A percentile compares a stretch with the other conserved stretches of the same genome.
These are phyloP conservation scores for Chrysaora quinquecirrha DNA, from an alignment of 30 jellyfish, hydroid and myxozoan species.

Conservation along the genomic window DNA sequence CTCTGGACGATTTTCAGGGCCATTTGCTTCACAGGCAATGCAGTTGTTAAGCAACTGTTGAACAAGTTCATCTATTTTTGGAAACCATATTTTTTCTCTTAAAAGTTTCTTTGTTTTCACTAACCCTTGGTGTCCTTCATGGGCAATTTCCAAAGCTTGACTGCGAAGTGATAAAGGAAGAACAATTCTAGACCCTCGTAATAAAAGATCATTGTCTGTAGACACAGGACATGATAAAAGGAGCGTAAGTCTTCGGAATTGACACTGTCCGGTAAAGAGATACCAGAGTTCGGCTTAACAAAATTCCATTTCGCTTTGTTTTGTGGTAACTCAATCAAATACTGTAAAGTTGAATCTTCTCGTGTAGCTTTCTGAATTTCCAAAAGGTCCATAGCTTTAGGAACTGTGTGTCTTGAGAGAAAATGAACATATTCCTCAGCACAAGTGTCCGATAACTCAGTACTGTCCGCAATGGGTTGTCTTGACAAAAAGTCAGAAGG, in stretches of 20 bases:
- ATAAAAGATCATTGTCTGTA: slow-evolving; percentile 36
- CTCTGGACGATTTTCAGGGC: slow-evolving; percentile 24
- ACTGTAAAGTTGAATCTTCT: slow-evolving; percentile 26
- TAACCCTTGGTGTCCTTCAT: slow-evolving; percentile 66
- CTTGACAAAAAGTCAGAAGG: not conserved
- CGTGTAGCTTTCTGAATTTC: slow-evolving; percentile 34
- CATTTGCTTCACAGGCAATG: slow-evolving; percentile 69
- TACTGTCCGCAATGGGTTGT: slow-evolving; percentile 11
- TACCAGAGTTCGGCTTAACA: not conserved
- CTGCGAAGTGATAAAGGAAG: slow-evolving; percentile 32
- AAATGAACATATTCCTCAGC: slow-evolving; percentile 42
- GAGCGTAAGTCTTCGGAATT: not conserved
- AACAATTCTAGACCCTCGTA: slow-evolving; percentile 55
- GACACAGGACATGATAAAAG: not conserved
- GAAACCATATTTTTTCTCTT: slow-evolving; percentile 63
- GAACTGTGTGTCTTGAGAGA: slow-evolving; percentile 15
- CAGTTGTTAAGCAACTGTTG: slow-evolving; percentile 25
- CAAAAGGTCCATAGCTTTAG: slow-evolving; percentile 38
- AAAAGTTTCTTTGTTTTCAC: slow-evolving; percentile 49
- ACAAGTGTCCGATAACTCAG: not conserved
- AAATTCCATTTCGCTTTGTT: slow-evolving; percentile 36
- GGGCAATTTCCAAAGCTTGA: slow-evolving; percentile 51
- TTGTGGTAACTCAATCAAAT: slow-evolving; percentile 12
- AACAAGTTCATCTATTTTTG: slow-evolving; percentile 45
- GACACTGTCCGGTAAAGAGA: not conserved